Conservation (phyloP, 2,888 invertebrate species). For the Yponomeuta malinellus region DNA sequence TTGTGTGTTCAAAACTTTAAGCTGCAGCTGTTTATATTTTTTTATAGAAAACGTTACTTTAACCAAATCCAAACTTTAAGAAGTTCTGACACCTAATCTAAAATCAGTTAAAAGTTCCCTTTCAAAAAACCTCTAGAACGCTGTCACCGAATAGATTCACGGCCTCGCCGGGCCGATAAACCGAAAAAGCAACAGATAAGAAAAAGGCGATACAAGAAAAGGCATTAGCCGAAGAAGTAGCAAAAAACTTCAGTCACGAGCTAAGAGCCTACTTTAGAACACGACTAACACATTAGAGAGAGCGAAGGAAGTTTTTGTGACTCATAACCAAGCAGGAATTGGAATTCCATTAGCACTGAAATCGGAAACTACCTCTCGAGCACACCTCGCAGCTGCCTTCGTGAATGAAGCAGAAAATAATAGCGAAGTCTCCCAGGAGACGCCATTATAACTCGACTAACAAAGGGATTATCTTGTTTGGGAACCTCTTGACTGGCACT, state of each 20-base stretch:
- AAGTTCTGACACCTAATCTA: slow-evolving; percentile 11
- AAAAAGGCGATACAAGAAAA: slow-evolving; percentile 37
- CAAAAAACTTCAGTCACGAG: slow-evolving; percentile 52
- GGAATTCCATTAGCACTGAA: slow-evolving; percentile 61
- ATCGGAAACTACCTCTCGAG: slow-evolving; percentile 61
- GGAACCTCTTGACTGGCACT: slow-evolving; percentile 71
- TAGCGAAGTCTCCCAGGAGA: slow-evolving; percentile 51
- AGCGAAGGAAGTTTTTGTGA: slow-evolving; percentile 17
- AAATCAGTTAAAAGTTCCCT: slow-evolving; percentile 6
- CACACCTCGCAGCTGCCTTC: slow-evolving; percentile 58
- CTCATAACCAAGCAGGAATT: slow-evolving; percentile 38
- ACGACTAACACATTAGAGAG: slow-evolving; percentile 47
- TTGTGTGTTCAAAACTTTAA: no score
- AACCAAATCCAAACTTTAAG: neutral
- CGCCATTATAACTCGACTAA: slow-evolving; percentile 64
- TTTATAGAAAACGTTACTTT: neutral
- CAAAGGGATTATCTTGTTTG: slow-evolving; percentile 73
- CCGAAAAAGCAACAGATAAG: slow-evolving; percentile 34
- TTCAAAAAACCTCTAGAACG: slow-evolving; percentile 7
- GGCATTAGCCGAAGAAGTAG: slow-evolving; percentile 24
- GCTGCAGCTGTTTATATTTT: neutral
- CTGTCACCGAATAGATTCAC: slow-evolving; percentile 15
- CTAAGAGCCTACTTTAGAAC: slow-evolving; percentile 48
- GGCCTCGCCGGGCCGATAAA: slow-evolving; percentile 22
- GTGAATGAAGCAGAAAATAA: slow-evolving; percentile 63